A percentile compares a stretch with the other conserved stretches of the same genome.
Conservation (phyloP, 2,888 invertebrate genomes). For the Phyllotreta striolata region DNA sequence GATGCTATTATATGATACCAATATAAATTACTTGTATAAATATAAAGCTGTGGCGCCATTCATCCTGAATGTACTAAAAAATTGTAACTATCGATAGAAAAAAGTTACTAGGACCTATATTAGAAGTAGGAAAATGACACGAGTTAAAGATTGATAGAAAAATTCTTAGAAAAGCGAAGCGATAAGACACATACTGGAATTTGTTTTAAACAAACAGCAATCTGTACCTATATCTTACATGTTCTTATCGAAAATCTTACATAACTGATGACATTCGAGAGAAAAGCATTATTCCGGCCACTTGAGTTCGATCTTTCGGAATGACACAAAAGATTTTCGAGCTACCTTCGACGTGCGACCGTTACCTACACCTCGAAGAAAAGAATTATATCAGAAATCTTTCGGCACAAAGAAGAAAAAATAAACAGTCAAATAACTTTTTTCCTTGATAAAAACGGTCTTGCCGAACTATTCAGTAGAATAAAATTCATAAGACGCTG, state of each 20-base stretch:
- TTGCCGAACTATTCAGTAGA: slow-evolving; percentile 26
- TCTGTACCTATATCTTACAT: slow-evolving; percentile 9
- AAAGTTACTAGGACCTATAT: slow-evolving; percentile 1
- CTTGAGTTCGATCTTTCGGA: slow-evolving; percentile 45
- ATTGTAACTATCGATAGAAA: not conserved
- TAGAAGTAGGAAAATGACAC: not conserved
- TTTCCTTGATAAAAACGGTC: slow-evolving; percentile 23
- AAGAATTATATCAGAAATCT: slow-evolving; percentile 38
- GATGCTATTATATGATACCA: too few relatives aligned
- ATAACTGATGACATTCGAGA: slow-evolving; percentile 47
- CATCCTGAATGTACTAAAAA: too few relatives aligned
- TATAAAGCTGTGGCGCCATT: too few relatives aligned
- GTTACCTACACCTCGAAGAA: slow-evolving; percentile 19
- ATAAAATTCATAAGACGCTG: slow-evolving; percentile 35
- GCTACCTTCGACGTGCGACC: slow-evolving; percentile 38
- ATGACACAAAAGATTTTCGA: slow-evolving; percentile 40
- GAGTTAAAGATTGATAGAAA: slow-evolving; percentile 7
- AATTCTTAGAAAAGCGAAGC: not conserved
- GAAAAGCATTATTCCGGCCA: slow-evolving; percentile 47
- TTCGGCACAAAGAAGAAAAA: slow-evolving; percentile 32
- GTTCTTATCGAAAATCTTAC: slow-evolving; percentile 39
- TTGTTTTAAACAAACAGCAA: not conserved
- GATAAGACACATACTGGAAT: slow-evolving; percentile 2
- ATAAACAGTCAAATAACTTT: slow-evolving; percentile 36
- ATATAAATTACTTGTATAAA: too few relatives aligned